Percentiles rank a stretch among this genome's conserved stretches.
phyloP scores from a whole-genome alignment of 2,888 invertebrate species.

The Zhengitettix transpicula region DNA sequence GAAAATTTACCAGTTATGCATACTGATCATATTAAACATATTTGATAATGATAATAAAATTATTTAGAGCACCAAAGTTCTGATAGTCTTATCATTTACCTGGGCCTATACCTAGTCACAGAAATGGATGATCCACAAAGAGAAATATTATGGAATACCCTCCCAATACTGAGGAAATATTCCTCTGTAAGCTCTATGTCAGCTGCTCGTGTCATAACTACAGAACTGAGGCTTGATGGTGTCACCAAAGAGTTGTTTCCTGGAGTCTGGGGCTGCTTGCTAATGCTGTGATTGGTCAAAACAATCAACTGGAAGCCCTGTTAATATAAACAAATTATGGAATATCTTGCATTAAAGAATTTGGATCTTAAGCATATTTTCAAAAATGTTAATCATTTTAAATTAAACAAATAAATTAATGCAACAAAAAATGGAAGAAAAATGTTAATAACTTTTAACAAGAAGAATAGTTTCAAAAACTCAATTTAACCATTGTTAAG shows the following conservation, averaged over 20 bases:
- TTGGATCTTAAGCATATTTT: no score
- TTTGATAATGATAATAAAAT: background rate
- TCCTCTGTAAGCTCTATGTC: constrained; percentile 45
- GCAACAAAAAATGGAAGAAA: background rate
- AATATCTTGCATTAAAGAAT: background rate
- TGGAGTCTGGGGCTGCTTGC: constrained; percentile 9
- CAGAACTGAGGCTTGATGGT: constrained; percentile 15
- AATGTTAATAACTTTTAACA: background rate
- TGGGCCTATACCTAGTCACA: constrained; percentile 85
- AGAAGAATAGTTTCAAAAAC: background rate
- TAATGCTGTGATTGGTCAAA: constrained; percentile 23
- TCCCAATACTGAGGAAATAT: constrained; percentile 78
- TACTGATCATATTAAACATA: background rate
- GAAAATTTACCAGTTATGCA: background rate
- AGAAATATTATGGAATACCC: constrained; percentile 85
- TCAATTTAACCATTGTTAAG: no score
- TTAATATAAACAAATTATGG: constrained; percentile 5
- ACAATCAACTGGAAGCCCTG: constrained; percentile 75
- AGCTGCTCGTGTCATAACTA: constrained; percentile 10
- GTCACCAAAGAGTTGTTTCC: constrained; percentile 20
- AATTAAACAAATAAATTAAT: constrained; percentile 3
- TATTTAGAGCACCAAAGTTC: background rate
- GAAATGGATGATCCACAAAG: constrained; percentile 78
- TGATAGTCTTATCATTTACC: constrained; percentile 30
- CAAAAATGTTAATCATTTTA: no score